A percentile compares a stretch with the other conserved stretches of the same genome.
Evolutionary conservation across 2,113 vertebrate genomes (phyloP).

Genomic region (Parotia lawesii): DNA sequence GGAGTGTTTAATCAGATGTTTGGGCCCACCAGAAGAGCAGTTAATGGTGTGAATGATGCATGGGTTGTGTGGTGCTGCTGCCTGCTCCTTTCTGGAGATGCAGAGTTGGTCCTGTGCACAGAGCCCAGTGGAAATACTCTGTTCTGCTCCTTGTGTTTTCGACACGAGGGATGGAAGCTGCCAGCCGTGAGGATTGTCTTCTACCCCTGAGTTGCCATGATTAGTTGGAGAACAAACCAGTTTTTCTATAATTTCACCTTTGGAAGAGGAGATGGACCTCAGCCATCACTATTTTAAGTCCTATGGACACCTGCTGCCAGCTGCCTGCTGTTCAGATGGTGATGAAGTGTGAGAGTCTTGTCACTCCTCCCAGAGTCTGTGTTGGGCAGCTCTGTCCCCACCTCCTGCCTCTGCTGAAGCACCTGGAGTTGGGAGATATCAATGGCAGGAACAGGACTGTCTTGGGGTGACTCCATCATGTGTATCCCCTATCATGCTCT

Average conservation of each 20-base stretch:
- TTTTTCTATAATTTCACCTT: background rate
- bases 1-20: background rate
- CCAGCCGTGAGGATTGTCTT: background rate
- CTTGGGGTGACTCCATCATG: no score
- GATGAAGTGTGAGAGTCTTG: background rate
- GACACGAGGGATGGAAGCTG: background rate
- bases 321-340: background rate
- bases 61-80: background rate
- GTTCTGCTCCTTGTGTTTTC: background rate
- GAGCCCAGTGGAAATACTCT: background rate
- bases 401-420: background rate
- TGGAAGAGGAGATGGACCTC: background rate
- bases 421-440: background rate
- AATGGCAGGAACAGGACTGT: background rate
- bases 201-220: background rate
- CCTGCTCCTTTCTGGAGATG: background rate
- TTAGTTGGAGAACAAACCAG: background rate
- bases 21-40: background rate
- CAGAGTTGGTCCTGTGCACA: background rate
- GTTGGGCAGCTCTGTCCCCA: background rate
- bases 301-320: background rate
- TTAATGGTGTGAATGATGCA: background rate
- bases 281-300: background rate
- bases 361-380: background rate
- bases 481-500: no score